Base-by-base conservation (phyloP, 2,797 vertebrate genomes). In the Sciurus vulgaris region DNA sequence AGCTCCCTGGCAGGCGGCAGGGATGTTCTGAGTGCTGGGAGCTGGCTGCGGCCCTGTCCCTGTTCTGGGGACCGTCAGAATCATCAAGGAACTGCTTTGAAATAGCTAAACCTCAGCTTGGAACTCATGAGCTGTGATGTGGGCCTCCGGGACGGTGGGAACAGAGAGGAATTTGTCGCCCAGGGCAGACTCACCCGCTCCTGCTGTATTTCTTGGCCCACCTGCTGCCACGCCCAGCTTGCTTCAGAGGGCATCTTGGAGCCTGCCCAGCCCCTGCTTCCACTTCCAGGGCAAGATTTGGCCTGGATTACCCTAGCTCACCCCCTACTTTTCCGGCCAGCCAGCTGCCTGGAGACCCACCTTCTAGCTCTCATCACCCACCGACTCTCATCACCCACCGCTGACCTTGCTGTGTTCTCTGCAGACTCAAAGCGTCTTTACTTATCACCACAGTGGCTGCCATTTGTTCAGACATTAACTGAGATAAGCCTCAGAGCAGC, bases 111-210 rank as follows among this genome's bases (percentile, higher is more conserved):
- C 59, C 33, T 73, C 69, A 63, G 33, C 63, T 78, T 76, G 77
- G 92, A 87, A 70, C 49, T 56, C 83, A 20, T 18, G 72, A 84
- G 67, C 74, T 63, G 35, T 35, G 54, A 9, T 1, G 7, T 44
- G 67, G 92, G 33, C 30, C 97, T 91, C 96, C 54, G 77, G 81
- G 81, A 35, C 11, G 26, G 86, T 1, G 0, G 59, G 89, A 96
- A 97, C 96, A 97, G 97, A 96, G 89, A 91, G 78, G 77, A 76
- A 30, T 88, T 97, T 98, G 96, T 97, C 85, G 89, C 67, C 61
- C 15, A 9, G 12, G 35, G 73, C 94, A 77, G 67, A 91, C 81
- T 94, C 89, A 76, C 84, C 96, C 83, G 84, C 83, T 65, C 91
- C 94, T 49, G 0, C 76, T 93, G 96, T 97, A 35, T 96, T 92